Evolutionary conservation across 2,113 vertebrate species (phyloP).

Genomic region (Tychaedon coryphoeus): DNA sequence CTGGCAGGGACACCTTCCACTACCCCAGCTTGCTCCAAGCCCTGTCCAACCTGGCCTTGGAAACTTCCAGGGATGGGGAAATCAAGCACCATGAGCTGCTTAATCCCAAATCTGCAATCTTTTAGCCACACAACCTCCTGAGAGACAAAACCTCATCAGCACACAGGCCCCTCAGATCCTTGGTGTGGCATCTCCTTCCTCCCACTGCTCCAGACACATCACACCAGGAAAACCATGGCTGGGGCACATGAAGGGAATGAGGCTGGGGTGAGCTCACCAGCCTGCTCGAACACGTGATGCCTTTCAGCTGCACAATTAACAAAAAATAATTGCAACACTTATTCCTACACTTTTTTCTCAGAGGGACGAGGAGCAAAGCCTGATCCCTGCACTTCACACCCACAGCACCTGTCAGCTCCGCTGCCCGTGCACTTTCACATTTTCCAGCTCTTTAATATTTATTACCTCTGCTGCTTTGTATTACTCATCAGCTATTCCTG

Average conservation of each 20-base stretch:
- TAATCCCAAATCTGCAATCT: neutral
- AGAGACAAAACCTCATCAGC: neutral
- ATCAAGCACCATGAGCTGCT: neutral
- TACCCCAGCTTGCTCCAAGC: neutral
- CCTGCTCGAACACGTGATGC: rapidly evolving
- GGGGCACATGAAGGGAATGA: neutral
- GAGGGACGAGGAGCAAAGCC: neutral
- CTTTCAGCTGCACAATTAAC: neutral
- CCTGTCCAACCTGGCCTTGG: rapidly evolving
- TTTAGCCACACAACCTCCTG: rapidly evolving
- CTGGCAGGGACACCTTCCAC: neutral
- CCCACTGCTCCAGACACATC: neutral
- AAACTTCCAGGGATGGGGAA: neutral
- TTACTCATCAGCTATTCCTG: slow-evolving; percentile 62
- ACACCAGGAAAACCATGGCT: neutral
- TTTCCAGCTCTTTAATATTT: slow-evolving; percentile 60
- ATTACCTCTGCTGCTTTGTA: slow-evolving; percentile 36
- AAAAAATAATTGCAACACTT: neutral
- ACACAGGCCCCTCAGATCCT: neutral
- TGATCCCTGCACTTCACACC: neutral
- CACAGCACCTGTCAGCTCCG: neutral
- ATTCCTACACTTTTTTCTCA: neutral
- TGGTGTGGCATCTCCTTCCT: neutral
- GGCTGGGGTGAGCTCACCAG: neutral
- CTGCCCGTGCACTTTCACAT: slow-evolving; percentile 12